Percentiles rank a stretch among this genome's conserved stretches.
Conservation (phyloP, 2,888 invertebrate species). For the Caenorhabditis angaria region DNA sequence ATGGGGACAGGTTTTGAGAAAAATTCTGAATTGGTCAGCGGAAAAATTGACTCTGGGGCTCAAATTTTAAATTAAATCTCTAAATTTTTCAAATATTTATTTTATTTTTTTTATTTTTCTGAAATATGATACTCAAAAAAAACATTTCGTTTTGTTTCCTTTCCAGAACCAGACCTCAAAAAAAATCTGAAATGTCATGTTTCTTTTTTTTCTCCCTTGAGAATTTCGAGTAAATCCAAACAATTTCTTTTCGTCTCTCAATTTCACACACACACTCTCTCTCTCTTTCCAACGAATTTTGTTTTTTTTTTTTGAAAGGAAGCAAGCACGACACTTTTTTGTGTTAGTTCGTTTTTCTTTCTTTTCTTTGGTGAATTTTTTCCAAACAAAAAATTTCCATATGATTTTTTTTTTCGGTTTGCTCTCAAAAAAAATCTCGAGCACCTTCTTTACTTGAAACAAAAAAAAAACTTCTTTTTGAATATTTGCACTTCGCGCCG, state of each 20-base stretch:
- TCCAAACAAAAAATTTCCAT: neutral
- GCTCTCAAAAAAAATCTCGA: neutral
- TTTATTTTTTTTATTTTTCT: neutral
- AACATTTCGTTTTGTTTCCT: neutral
- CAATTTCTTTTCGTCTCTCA: conserved; percentile 10
- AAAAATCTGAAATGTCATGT: neutral
- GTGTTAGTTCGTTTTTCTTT: neutral
- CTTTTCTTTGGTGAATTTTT: neutral
- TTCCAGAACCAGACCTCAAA: neutral
- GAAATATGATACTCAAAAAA: neutral
- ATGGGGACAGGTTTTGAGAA: too few relatives aligned
- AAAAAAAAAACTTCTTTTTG: too few relatives aligned
- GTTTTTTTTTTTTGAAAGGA: conserved; percentile 1
- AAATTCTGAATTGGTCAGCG: too few relatives aligned
- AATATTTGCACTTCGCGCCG: neutral
- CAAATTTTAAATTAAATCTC: neutral
- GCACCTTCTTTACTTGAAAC: neutral
- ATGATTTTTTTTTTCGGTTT: conserved; percentile 14
- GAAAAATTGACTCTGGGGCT: too few relatives aligned
- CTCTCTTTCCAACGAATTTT: conserved; percentile 5
- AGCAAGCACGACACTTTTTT: neutral
- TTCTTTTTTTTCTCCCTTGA: neutral
- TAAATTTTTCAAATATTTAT: conserved; percentile 6
- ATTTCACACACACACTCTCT: neutral
- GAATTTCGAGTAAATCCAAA: neutral